Evolutionary conservation across 1,140 invertebrate genomes (phyloP).

Genomic region (Globodera rostochiensis): DNA sequence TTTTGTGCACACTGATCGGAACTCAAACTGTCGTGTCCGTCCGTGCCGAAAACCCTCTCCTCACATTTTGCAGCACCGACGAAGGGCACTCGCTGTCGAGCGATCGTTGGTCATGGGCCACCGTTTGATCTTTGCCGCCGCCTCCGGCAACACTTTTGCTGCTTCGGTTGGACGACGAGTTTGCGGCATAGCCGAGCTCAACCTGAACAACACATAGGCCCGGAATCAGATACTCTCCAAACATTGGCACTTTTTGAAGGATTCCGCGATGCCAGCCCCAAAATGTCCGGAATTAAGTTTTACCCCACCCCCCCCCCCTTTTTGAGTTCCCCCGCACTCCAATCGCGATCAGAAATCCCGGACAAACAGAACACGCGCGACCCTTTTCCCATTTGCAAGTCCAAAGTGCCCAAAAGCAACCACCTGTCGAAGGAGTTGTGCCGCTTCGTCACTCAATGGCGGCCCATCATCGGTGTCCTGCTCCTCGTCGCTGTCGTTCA

Average conservation of each 20-base stretch:
- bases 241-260: too few relatives aligned
- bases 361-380: too few relatives aligned
- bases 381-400: too few relatives aligned
- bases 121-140: background rate
- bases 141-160: background rate
- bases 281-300: too few relatives aligned
- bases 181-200: background rate
- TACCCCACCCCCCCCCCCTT: too few relatives aligned
- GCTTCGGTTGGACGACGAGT: background rate
- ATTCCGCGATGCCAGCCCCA: too few relatives aligned
- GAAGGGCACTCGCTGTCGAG: background rate
- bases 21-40: too few relatives aligned
- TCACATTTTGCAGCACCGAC: background rate
- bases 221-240: too few relatives aligned
- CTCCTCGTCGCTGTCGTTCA: constrained; percentile 7
- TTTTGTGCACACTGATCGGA: too few relatives aligned
- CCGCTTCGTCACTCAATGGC: background rate
- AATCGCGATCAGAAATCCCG: too few relatives aligned
- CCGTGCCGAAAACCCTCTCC: too few relatives aligned
- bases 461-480: background rate
- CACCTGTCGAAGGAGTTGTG: background rate
- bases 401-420: background rate
- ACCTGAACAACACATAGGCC: background rate
- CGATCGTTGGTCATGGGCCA: background rate
- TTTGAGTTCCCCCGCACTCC: too few relatives aligned